Evolutionary conservation across 2,797 vertebrate species (phyloP).

Genomic region (Hipposideros larvatus): DNA sequence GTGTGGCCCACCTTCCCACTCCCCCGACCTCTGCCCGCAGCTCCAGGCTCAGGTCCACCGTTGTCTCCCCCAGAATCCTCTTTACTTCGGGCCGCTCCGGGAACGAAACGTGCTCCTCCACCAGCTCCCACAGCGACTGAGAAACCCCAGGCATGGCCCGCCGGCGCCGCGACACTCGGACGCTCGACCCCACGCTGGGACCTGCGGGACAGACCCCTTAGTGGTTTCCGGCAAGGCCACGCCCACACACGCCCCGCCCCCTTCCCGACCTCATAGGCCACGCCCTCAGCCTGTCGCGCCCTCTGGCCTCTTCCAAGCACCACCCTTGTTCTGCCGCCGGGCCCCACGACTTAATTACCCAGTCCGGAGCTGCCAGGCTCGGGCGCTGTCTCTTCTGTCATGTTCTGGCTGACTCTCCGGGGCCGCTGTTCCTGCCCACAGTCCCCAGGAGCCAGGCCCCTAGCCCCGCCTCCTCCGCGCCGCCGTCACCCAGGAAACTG

Average conservation of each 20-base stretch:
- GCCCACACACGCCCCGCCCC: neutral
- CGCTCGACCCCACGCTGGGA: neutral
- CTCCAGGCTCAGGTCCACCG: conserved; percentile 91
- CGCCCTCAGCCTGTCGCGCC: neutral
- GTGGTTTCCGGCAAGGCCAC: neutral
- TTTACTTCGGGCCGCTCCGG: conserved; percentile 89
- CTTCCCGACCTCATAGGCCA: neutral
- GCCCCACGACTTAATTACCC: neutral
- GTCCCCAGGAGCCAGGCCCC: neutral
- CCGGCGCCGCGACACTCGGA: neutral
- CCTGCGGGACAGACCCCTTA: neutral
- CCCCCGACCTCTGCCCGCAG: conserved; percentile 91
- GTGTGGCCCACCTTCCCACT: neutral
- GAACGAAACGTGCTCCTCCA: conserved; percentile 89
- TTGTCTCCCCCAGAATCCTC: conserved; percentile 88
- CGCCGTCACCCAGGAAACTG: conserved; percentile 76
- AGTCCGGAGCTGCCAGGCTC: neutral
- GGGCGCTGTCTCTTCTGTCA: neutral
- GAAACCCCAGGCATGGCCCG: conserved; percentile 39
- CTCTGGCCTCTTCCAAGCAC: neutral
- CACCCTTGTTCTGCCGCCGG: accelerated
- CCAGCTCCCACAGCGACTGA: conserved; percentile 91
- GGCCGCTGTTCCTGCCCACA: neutral
- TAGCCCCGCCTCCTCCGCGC: conserved; percentile 53
- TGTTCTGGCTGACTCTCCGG: neutral